Base-by-base conservation (phyloP, 2,797 vertebrate species). In the Anabas testudineus region DNA sequence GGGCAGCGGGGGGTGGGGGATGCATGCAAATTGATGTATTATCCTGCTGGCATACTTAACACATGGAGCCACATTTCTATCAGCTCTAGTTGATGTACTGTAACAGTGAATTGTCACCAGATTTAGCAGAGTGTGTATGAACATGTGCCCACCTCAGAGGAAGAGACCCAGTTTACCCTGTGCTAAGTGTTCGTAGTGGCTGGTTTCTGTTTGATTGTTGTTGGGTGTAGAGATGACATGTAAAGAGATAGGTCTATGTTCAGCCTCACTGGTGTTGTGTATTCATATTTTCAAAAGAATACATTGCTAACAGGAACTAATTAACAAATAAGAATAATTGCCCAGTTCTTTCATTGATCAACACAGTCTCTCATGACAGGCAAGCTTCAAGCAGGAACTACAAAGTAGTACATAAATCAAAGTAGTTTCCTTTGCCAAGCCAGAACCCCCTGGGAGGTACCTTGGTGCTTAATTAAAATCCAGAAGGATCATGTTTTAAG, bases 401-500 rank as follows among this genome's bases (percentile, higher is more conserved):
- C 91, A 94, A 93, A 93, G 91, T 90, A 90, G 86, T 91, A 87
- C 91, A 94, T 94, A 93, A 95, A 94, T 95, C 93, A 95, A 94
- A 94, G 91, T 86, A 86, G 79, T 93, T 94, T 92, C 90, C 90
- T 93, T 91, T 93, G 92, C 92, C 93, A 93, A 91, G 91, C 87
- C 84, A 74, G 81, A 88, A 60, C 82, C 93, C 93, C 91, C 86
- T 87, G 93, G 92, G 93, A 94, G 88, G 84, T 90, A 93, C 92
- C 92, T 92, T 88, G 90, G 91, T 91, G 92, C 92, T 94, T 95
- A 93, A 95, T 95, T 95, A 95, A 94, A 94, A 95, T 94, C 92
- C 93, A 94, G 92, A 92, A 94, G 93, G 92, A 94, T 94, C 94
- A 92, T 92, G 93, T 94, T 95, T 94, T 94, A 95, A 94, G 92